phyloP scores from a whole-genome alignment of 1,140 invertebrate species.

The Panagrolaimus sp. region DNA sequence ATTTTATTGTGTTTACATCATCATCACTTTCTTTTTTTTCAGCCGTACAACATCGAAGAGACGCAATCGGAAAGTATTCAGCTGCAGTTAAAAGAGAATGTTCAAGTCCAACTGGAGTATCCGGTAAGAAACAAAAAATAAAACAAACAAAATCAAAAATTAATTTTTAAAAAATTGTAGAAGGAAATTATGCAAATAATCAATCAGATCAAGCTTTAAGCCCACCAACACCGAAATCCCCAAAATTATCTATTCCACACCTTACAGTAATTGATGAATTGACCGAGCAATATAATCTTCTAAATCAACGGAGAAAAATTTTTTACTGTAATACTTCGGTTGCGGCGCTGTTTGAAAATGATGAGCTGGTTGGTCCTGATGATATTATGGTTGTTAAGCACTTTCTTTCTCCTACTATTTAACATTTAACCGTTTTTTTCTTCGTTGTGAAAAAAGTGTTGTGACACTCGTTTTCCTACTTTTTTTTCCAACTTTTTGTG shows the following conservation, averaged over 20 bases:
- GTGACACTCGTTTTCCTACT: neutral
- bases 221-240: neutral
- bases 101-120: neutral
- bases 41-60: slow-evolving; percentile 49
- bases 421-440: neutral
- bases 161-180: neutral
- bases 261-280: slow-evolving; percentile 33
- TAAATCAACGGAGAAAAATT: slow-evolving; percentile 33
- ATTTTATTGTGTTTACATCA: slow-evolving; percentile 10
- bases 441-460: neutral
- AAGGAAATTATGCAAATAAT: neutral
- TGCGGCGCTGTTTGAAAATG: slow-evolving; percentile 22
- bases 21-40: slow-evolving; percentile 26
- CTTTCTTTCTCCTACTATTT: neutral
- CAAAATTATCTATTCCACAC: slow-evolving; percentile 12
- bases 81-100: slow-evolving; percentile 11
- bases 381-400: neutral
- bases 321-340: slow-evolving; percentile 37
- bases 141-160: neutral
- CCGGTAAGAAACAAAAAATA: no score
- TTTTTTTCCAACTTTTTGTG: neutral
- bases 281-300: slow-evolving; percentile 20
- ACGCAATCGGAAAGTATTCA: slow-evolving; percentile 50
- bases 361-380: slow-evolving; percentile 21
- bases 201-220: neutral